Evolutionary conservation across 1,140 invertebrate species (phyloP).

Genomic region (Lepidotrigona ventralis): DNA sequence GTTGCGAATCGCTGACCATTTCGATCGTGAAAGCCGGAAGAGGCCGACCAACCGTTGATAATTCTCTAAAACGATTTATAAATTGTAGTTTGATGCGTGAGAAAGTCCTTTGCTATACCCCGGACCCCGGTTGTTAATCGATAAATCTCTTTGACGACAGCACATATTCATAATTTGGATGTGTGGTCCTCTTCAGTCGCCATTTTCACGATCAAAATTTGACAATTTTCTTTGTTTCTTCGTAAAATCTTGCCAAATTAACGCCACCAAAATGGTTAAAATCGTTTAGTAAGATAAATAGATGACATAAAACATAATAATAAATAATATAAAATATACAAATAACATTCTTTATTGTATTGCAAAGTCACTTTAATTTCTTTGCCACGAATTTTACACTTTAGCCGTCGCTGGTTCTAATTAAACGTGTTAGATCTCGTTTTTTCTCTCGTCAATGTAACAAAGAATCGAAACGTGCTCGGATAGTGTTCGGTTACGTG

Average conservation of each 20-base stretch:
- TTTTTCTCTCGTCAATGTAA: background rate
- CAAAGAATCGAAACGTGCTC: background rate
- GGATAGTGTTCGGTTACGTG: conserved; percentile 41
- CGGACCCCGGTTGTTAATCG: background rate
- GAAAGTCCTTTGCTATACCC: background rate
- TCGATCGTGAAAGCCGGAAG: conserved; percentile 19
- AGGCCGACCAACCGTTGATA: background rate
- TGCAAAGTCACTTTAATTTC: too few relatives aligned
- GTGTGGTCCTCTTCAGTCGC: too few relatives aligned
- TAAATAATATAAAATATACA: too few relatives aligned
- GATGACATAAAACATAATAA: too few relatives aligned
- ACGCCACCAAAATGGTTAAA: too few relatives aligned
- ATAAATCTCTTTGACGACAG: background rate
- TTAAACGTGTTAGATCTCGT: too few relatives aligned
- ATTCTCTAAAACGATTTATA: background rate
- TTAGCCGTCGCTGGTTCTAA: too few relatives aligned
- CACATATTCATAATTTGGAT: background rate
- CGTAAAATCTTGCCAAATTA: too few relatives aligned
- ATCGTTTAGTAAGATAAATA: too few relatives aligned
- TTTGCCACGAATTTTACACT: too few relatives aligned
- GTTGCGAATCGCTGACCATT: background rate
- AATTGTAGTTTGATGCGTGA: background rate
- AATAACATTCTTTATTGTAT: too few relatives aligned
- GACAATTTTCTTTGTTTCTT: background rate
- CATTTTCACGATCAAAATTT: too few relatives aligned